Evolutionary conservation across 2,113 vertebrate species (phyloP), one percentile per base, ranked within the genome.

Genomic region (Gymnocephalus cernua): DNA sequence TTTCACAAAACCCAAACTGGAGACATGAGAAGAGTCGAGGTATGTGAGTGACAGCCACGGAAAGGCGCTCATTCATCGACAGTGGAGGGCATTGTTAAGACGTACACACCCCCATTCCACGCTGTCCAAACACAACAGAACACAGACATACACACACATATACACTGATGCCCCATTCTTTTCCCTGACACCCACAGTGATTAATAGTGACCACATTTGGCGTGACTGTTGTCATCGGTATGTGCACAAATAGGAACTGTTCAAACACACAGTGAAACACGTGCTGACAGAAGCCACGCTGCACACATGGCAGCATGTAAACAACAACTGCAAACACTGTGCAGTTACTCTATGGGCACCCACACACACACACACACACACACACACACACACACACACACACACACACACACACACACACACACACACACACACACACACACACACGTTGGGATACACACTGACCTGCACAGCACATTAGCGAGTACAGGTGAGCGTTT

Each of bases 381-480:
- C 63, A 67, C 19, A 64, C 19, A 74, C 38, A 68, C 38, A 70
- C 35, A 50, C 47, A 50, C 7, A 23, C 38, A 32, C 15, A 54
- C 23, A 96, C 97, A 70, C 48, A 23, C 38, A 25, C 15, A 59
- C 29, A 56, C 19, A 53, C 63, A 67, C 19, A 64, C 19, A 74
- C 38, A 68, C 38, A 70, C 35, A 50, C 47, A 50, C 77, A 97
- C 97, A 61, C 45, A 62, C 47, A 58, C n/a, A 71, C 13, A 64
- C 50, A 77, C 69, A 23, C 57, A 16, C 1, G 14, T 18, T 9
- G 3, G 13, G 6, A 59, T 13, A 61, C 63, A 62, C 74, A 98
- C 97, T 95, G 88, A 99, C 98, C 98, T 88, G 97, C 94, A 91
- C 98, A 99, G 94, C 98, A 99, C 98, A 99, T 99, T 92, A 95